Evolutionary conservation across 2,113 vertebrate species (phyloP).

Genomic region (Tyrannus savana): DNA sequence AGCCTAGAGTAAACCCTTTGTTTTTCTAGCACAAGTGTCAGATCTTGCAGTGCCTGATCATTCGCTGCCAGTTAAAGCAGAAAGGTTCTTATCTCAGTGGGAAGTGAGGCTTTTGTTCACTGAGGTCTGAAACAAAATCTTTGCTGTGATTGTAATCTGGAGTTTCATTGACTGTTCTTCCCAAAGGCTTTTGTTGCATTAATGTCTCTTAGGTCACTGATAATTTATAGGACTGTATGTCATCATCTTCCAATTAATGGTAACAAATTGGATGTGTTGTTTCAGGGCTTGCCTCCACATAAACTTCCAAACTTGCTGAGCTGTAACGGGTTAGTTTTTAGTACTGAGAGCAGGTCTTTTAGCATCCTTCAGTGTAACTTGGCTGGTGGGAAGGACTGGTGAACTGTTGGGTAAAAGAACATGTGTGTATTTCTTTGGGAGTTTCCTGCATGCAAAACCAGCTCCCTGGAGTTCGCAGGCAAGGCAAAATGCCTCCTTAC

Average conservation of each 20-base stretch:
- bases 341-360: background rate
- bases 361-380: background rate
- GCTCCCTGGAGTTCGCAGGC: background rate
- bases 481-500: background rate
- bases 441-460: background rate
- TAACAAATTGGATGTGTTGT: background rate
- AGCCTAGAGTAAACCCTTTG: background rate
- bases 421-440: fast-evolving
- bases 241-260: background rate
- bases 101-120: background rate
- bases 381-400: background rate
- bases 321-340: background rate
- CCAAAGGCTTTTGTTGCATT: background rate
- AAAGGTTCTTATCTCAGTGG: background rate
- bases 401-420: background rate
- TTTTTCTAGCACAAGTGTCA: background rate
- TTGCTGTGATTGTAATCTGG: background rate
- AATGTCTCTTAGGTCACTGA: background rate
- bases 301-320: background rate
- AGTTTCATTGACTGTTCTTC: background rate
- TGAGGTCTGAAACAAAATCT: background rate
- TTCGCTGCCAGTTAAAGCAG: background rate
- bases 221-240: background rate
- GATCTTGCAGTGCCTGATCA: background rate
- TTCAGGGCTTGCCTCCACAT: background rate